Evolutionary conservation across 2,888 invertebrate species (phyloP).

Genomic region (Cerceris ruficornis): DNA sequence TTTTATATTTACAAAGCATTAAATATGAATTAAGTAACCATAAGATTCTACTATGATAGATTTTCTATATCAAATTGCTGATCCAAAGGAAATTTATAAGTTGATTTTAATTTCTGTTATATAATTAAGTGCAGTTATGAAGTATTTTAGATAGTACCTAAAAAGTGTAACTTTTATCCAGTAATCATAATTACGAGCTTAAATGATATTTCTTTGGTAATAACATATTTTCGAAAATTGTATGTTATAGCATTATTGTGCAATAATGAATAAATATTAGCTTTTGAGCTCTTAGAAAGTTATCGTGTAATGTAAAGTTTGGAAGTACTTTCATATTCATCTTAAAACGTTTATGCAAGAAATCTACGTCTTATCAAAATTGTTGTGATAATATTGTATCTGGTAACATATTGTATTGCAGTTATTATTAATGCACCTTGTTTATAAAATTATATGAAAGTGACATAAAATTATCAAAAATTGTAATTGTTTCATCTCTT

Average conservation of each 20-base stretch:
- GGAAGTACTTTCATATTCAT: constrained; percentile 32
- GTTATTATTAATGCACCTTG: constrained; percentile 58
- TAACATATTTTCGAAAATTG: constrained; percentile 20
- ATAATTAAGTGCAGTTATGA: not conserved
- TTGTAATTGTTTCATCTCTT: constrained; percentile 41
- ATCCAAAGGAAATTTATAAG: too few species aligned
- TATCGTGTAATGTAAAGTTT: constrained; percentile 20
- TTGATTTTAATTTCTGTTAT: too few species aligned
- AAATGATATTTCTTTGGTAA: constrained; percentile 14
- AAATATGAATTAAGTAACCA: too few species aligned
- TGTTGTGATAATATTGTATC: constrained; percentile 33
- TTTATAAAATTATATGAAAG: constrained; percentile 58
- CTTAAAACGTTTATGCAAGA: constrained; percentile 9
- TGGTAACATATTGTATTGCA: constrained; percentile 36
- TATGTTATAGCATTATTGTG: constrained; percentile 16
- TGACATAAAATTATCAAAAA: constrained; percentile 66
- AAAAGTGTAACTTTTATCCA: not conserved
- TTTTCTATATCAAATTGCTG: too few species aligned
- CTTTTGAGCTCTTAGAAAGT: too few species aligned
- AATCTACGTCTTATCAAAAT: constrained; percentile 19
- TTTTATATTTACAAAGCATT: too few species aligned
- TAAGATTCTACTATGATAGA: too few species aligned
- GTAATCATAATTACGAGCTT: constrained; percentile 15
- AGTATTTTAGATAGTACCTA: not conserved
- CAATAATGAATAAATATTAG: constrained; percentile 11